Base-by-base conservation (phyloP, 2,113 vertebrate species). In the Tympanuchus pallidicinctus region DNA sequence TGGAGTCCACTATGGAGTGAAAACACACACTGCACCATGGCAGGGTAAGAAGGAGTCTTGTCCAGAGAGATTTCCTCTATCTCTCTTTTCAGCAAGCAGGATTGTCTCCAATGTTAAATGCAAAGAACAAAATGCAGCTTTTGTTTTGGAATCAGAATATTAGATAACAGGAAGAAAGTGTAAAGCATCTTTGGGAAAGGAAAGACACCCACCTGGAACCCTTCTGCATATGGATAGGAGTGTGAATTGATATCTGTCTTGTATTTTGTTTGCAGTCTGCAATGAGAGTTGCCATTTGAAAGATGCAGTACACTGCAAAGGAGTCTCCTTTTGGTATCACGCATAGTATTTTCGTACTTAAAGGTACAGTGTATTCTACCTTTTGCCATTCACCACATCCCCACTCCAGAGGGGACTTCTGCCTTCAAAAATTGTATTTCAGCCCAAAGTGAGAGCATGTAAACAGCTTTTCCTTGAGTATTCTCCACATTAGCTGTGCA, bases 41-140 rank as follows among this genome's bases (percentile, higher is more conserved):
- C 0, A 0, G 25, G 19, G 28, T 2, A 76, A 25, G 10, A 67
- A 16, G 21, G 25, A 2, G 19, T 13, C 32, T 32, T 52, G 17
- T 57, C 48, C 71, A 79, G 28, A 48, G 40, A 38, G 8, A 20
- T 47, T 73, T 75, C 8, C 54, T 84, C 66, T 16, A 40, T 22
- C 18, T 78, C 48, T 50, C 28, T 6, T 0, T 47, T 67, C 42
- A 48, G 50, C 48, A 61, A 57, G 10, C 43, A 60, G 10, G 11
- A 18, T 11, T 36, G 24, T n/a, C 25, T 85, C n/a, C 43, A 20
- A 1, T 27, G 54, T 67, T 32, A 89, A n/a, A 36, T 10, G 14
- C 22, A 27, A 30, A 57, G 66, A 82, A 57, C 11, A 82, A 57
- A 72, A 22, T 3, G 21, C 19, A 71, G 28, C 24, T 60, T 72